Evolutionary conservation across 2,888 invertebrate genomes (phyloP).

Genomic region (Biston stratarius): DNA sequence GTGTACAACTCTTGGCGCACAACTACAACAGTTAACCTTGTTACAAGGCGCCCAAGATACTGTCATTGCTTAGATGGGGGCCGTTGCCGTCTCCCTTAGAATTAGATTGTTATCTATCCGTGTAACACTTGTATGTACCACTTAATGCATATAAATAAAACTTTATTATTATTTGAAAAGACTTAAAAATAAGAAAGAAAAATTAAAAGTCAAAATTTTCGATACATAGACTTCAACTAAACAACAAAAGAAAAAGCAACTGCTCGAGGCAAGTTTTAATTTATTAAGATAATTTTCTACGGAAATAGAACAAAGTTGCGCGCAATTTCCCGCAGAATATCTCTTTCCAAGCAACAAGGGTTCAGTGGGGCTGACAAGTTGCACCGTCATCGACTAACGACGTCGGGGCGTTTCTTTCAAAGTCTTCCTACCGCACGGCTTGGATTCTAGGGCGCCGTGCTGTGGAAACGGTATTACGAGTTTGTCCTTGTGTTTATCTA

Average conservation of each 20-base stretch:
- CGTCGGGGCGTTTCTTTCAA: slow-evolving; percentile 44
- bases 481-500: not conserved
- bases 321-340: slow-evolving; percentile 25
- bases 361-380: slow-evolving; percentile 48
- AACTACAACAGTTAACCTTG: no score
- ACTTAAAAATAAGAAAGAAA: no score
- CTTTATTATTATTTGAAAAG: no score
- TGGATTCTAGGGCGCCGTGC: not conserved
- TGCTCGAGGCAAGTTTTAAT: slow-evolving; percentile 6
- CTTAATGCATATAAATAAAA: no score
- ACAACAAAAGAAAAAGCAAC: not conserved
- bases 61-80: no score
- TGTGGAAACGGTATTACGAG: not conserved
- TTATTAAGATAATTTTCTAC: not conserved
- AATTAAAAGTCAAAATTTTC: no score
- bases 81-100: no score
- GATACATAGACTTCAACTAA: not conserved
- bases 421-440: slow-evolving; percentile 17
- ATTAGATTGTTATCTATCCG: no score
- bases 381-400: slow-evolving; percentile 59
- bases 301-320: slow-evolving; percentile 12
- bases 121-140: no score
- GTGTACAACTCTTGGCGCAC: no score
- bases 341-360: slow-evolving; percentile 45
- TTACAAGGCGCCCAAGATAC: no score